Evolutionary conservation across 2,797 vertebrate genomes (phyloP).

Genomic region (Myotis pilosus): DNA sequence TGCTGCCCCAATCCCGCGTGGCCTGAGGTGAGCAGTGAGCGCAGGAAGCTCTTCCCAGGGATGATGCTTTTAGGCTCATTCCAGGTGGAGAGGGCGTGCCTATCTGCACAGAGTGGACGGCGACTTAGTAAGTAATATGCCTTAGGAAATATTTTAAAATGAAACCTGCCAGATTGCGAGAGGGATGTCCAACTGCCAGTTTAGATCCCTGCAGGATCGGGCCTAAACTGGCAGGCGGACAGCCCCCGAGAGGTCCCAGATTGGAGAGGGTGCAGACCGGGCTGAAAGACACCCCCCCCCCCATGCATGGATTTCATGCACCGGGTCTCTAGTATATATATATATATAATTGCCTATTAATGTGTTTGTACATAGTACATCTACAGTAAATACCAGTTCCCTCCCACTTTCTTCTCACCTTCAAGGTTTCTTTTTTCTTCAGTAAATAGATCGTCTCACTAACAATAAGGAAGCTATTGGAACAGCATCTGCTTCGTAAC

Average conservation of each 20-base stretch:
- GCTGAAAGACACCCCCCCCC: no score
- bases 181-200: no score
- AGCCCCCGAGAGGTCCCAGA: no score
- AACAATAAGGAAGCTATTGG: neutral
- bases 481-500: neutral
- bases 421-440: neutral
- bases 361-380: neutral
- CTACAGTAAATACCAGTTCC: neutral
- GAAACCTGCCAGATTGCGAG: no score
- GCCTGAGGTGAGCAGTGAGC: conserved; percentile 74
- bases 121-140: neutral
- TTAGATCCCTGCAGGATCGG: no score
- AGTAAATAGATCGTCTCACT: neutral
- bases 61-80: conserved; percentile 61
- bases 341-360: no score
- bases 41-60: conserved; percentile 69
- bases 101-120: conserved; percentile 36
- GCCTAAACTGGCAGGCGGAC: no score
- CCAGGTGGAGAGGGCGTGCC: conserved; percentile 52
- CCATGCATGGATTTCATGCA: no score
- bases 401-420: neutral
- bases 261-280: no score
- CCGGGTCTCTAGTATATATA: no score
- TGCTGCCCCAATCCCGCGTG: conserved; percentile 68
- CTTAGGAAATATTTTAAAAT: conserved; percentile 13